Evolutionary conservation across 2,797 vertebrate genomes (phyloP).

Genomic region (Philypnodon macrostomus): DNA sequence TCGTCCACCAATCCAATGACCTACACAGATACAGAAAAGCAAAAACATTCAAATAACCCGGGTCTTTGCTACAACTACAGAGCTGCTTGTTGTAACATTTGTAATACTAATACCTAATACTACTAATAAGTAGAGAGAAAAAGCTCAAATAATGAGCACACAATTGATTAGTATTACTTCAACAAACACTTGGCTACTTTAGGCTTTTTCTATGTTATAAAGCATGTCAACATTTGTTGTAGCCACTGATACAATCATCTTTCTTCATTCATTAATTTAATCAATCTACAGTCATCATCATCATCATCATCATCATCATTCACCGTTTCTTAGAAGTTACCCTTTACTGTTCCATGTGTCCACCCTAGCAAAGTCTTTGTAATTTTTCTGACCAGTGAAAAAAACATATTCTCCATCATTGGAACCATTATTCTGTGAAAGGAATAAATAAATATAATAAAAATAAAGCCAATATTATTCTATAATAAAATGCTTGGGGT

Average conservation of each 20-base stretch:
- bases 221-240: constrained; percentile 1
- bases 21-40: constrained; percentile 55
- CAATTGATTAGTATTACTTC: not conserved
- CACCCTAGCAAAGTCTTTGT: constrained; percentile 87
- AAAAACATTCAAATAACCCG: not conserved
- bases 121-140: too few relatives aligned
- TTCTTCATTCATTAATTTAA: too few relatives aligned
- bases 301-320: not conserved
- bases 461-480: not conserved
- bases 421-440: constrained; percentile 84
- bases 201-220: not conserved
- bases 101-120: too few relatives aligned
- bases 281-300: too few relatives aligned
- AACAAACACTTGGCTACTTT: not conserved
- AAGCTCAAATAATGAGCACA: too few relatives aligned
- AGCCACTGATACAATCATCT: constrained; percentile 1
- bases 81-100: too few relatives aligned
- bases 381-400: constrained; percentile 83
- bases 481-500: too few relatives aligned
- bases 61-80: too few relatives aligned
- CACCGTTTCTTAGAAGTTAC: too few relatives aligned
- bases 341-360: constrained; percentile 86
- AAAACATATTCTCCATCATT: constrained; percentile 90
- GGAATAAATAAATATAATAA: not conserved
- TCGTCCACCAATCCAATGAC: constrained; percentile 86